These are phyloP conservation scores for Myotis davidii DNA, from an alignment of 2,113 vertebrate species.

Conservation along the genomic window DNA sequence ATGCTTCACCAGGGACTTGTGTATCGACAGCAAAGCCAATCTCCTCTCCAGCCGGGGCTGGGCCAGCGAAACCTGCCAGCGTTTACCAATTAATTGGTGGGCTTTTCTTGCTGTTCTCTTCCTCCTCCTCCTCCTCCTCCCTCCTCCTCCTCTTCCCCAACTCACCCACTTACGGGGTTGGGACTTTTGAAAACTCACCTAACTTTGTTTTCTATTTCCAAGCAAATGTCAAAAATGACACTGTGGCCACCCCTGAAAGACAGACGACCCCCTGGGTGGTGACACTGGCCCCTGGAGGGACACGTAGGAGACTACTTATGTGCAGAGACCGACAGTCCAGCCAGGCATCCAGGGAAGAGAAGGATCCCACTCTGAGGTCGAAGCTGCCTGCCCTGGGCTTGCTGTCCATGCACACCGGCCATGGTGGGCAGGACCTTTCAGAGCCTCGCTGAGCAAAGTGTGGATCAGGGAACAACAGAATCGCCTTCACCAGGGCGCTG, in stretches of 20 bases:
- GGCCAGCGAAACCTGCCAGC: conserved; percentile 85
- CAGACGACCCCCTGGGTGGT: background rate
- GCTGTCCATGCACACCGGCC: fast-evolving
- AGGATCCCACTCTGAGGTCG: background rate
- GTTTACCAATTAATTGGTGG: conserved; percentile 92
- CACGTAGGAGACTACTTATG: background rate
- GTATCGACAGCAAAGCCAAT: conserved; percentile 94
- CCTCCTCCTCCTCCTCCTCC: conserved; percentile 55
- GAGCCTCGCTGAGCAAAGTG: background rate
- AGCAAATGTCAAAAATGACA: background rate
- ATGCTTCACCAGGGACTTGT: conserved; percentile 97
- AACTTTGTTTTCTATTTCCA: conserved; percentile 4
- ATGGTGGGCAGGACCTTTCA: no score
- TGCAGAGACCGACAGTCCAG: background rate
- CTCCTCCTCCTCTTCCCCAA: conserved; percentile 57
- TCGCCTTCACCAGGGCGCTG: fast-evolving
- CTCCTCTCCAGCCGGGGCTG: conserved; percentile 89
- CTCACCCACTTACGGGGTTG: conserved; percentile 67
- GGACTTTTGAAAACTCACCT: conserved; percentile 10
- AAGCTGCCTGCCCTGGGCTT: background rate
- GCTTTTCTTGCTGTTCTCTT: conserved; percentile 79
- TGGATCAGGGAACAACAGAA: background rate
- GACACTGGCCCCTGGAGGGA: background rate
- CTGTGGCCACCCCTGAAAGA: background rate
- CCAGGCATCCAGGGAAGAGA: background rate